Evolutionary conservation across 1,140 invertebrate species (phyloP).

Genomic region (Camponotus floridanus): DNA sequence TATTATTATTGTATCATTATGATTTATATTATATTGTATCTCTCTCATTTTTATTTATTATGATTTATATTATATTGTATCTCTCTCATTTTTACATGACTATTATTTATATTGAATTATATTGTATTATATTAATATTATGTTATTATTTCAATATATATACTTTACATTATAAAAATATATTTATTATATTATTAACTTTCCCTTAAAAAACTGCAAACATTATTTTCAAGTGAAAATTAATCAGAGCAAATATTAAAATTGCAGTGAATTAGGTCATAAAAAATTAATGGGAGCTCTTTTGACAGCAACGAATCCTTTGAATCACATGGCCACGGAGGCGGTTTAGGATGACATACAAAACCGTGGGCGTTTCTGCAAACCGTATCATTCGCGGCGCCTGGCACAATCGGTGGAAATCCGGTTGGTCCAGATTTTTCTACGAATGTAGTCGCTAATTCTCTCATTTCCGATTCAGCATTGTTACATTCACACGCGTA

Average conservation of each 20-base stretch:
- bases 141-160: too few species aligned
- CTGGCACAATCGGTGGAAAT: conserved; percentile 74
- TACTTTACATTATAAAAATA: neutral
- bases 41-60: neutral
- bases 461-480: conserved; percentile 48
- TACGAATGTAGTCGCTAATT: conserved; percentile 48
- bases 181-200: neutral
- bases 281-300: neutral
- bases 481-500: conserved; percentile 21
- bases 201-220: neutral
- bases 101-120: too few species aligned
- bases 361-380: conserved; percentile 78
- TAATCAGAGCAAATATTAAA: neutral
- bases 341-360: conserved; percentile 68
- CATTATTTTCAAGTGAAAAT: neutral
- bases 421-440: conserved; percentile 74
- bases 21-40: neutral
- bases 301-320: conserved; percentile 32
- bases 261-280: neutral
- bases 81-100: too few species aligned
- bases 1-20: too few species aligned
- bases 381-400: conserved; percentile 69
- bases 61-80: too few species aligned
- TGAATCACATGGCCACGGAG: conserved; percentile 62
- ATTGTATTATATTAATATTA: too few species aligned